Evolutionary conservation across 53 echinoderm and acorn worm species (phyloP).

Genomic region (Echinarachnius parma): DNA sequence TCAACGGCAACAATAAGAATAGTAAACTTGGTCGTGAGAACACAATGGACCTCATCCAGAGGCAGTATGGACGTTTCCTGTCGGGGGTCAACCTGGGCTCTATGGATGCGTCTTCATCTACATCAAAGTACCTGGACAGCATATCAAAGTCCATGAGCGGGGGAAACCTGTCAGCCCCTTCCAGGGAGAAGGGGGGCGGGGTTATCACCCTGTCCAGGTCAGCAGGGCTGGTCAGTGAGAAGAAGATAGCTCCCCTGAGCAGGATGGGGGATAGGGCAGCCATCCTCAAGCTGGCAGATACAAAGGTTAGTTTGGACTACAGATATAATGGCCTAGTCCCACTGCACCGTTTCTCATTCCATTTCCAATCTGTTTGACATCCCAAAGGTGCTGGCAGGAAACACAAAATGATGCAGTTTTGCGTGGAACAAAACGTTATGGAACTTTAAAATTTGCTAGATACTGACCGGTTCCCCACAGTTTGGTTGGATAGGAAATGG

Average conservation of each 20-base stretch:
- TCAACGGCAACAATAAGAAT: too few relatives aligned
- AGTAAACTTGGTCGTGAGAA: conserved; percentile 37
- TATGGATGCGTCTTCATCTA: conserved; percentile 27
- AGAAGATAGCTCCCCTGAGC: conserved; percentile 5
- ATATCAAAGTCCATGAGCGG: conserved; percentile 24
- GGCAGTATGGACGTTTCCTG: conserved; percentile 66
- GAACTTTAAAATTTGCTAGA: too few relatives aligned
- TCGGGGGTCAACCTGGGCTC: conserved; percentile 50
- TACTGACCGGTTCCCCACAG: too few relatives aligned
- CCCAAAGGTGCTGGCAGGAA: too few relatives aligned
- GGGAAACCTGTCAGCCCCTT: background rate
- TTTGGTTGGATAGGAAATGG: too few relatives aligned
- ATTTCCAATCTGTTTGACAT: too few relatives aligned
- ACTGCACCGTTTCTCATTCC: too few relatives aligned
- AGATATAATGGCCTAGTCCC: too few relatives aligned
- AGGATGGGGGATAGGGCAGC: conserved; percentile 23
- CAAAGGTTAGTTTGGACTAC: conserved; percentile 24
- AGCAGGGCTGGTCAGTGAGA: conserved; percentile 34
- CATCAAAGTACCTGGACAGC: conserved; percentile 57
- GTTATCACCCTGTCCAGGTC: conserved; percentile 1
- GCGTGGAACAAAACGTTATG: too few relatives aligned
- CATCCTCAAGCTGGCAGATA: conserved; percentile 11
- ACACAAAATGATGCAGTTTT: too few relatives aligned
- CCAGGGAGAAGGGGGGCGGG: conserved; percentile 3
- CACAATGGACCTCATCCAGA: conserved; percentile 63